Base-by-base conservation (phyloP, 35 echinoderm and acorn worm species). In the Heliocidaris erythrogramma region DNA sequence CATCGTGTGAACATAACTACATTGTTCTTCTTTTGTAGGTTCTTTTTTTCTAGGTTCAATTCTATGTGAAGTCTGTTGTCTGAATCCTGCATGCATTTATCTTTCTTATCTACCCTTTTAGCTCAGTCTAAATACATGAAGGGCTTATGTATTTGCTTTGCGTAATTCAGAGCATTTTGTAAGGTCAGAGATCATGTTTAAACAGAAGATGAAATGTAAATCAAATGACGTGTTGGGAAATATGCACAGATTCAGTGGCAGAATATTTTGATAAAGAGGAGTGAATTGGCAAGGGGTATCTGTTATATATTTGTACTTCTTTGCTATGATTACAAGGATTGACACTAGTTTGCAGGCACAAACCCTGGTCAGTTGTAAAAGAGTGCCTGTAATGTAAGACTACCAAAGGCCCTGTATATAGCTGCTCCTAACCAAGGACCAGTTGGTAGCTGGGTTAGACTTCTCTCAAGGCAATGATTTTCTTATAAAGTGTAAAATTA, bases 151-250 rank as follows among this genome's bases (percentile, higher is more conserved):
- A 27, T 78, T n/a, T 78, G 7, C 21, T 78, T 78, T n/a, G 24
- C 24, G 65, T 78, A 78, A 78, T 78, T 78, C 65, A 78, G 65
- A n/a, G 3, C 27, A 78, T 78, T 78, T 78, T n/a, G 65, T 78
- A 78, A 78, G 65, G 65, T 78, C 65, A 78, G 65, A 78, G 65
- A 78, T 78, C n/a, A 78, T 78, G 65, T 78, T 78, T 27, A 18
- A 27, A 78, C 17, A 78, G 65, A 27, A 78, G 65, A 78, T 78
- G 65, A 78, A 24, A 78, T 78, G 65, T 27, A 21, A 78, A 78
- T 78, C 18, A 78, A 78, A 78, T 78, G 65, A 78, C 65, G 5
- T 78, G 59, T 9, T 60, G 65, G 65, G 27, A 78, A 27, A 7
- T 78, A n/a, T 78, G 0, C 65, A 27, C 27, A 78, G 27, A 78